Conservation (phyloP, 2,888 invertebrate species). For the Heliconius charithonia region DNA sequence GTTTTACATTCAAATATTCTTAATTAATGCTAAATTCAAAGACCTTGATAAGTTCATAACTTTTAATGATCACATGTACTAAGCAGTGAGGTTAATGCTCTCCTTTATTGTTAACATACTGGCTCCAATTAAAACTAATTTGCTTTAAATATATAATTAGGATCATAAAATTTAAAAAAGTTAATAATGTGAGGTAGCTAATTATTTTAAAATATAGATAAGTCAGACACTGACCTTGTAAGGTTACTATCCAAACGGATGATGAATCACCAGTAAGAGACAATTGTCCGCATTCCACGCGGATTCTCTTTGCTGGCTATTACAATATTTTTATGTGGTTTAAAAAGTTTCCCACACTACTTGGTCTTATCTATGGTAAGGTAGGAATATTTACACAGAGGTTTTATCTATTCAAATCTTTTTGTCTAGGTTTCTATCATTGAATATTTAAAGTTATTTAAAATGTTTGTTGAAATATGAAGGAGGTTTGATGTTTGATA, state of each 20-base stretch:
- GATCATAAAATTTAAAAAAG: conserved; percentile 6
- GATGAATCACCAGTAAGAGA: conserved; percentile 46
- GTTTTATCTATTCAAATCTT: conserved; percentile 24
- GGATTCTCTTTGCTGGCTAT: conserved; percentile 39
- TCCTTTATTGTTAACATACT: conserved; percentile 17
- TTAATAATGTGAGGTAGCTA: conserved; percentile 9
- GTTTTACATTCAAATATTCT: conserved; percentile 2
- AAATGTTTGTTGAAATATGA: conserved; percentile 2
- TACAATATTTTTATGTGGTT: conserved; percentile 44
- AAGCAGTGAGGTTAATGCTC: background rate
- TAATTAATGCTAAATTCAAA: background rate
- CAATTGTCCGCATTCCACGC: conserved; percentile 47
- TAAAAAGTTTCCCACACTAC: conserved; percentile 40
- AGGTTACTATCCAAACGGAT: conserved; percentile 28
- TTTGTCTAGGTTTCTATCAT: background rate
- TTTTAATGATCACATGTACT: conserved; percentile 6
- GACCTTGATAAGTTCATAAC: conserved; percentile 3
- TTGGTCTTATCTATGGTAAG: conserved; percentile 14
- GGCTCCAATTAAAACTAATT: conserved; percentile 25
- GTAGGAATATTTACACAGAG: conserved; percentile 16
- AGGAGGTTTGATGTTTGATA: background rate
- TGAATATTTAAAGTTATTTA: background rate
- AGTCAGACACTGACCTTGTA: conserved; percentile 37
- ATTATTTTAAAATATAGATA: conserved; percentile 38
- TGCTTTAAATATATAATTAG: conserved; percentile 16